These are phyloP conservation scores for Planococcus citri DNA, from an alignment of 1,140 invertebrate species.

Conservation along the genomic window DNA sequence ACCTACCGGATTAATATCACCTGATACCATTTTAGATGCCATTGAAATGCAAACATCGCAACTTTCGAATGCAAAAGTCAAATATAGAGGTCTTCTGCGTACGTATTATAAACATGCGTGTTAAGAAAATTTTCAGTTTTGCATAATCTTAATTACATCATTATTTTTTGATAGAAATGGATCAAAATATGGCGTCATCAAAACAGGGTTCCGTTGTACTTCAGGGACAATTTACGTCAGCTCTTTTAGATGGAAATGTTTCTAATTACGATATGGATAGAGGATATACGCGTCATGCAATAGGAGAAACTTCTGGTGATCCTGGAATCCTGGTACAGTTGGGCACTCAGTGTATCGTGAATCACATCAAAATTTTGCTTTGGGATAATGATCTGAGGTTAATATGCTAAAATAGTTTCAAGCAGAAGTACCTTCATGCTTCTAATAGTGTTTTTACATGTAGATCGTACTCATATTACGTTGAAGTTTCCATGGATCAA, in stretches of 20 bases:
- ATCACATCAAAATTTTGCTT: conserved; percentile 80
- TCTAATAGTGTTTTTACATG: conserved; percentile 28
- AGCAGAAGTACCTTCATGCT: background rate
- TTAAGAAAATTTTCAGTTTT: conserved; percentile 1
- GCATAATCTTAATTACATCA: background rate
- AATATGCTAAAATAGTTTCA: conserved; percentile 24
- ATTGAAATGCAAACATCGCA: conserved; percentile 66
- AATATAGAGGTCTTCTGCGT: conserved; percentile 66
- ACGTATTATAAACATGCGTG: conserved; percentile 34
- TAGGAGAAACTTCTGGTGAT: conserved; percentile 52
- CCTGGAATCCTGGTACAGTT: conserved; percentile 79
- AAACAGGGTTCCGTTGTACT: conserved; percentile 68
- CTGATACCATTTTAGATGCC: conserved; percentile 86
- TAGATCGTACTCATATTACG: conserved; percentile 88
- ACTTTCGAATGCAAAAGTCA: conserved; percentile 58
- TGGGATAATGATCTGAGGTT: conserved; percentile 90
- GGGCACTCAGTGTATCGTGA: conserved; percentile 77
- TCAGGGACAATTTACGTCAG: conserved; percentile 72
- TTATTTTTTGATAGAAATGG: conserved; percentile 47
- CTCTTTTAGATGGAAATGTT: conserved; percentile 75
- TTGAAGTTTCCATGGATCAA: conserved; percentile 92
- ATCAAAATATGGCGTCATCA: conserved; percentile 79
- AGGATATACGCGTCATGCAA: conserved; percentile 84
- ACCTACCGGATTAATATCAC: conserved; percentile 66
- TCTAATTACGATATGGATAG: conserved; percentile 81